Conservation (phyloP, 2,888 invertebrate species). For the Caenorhabditis sp. region DNA sequence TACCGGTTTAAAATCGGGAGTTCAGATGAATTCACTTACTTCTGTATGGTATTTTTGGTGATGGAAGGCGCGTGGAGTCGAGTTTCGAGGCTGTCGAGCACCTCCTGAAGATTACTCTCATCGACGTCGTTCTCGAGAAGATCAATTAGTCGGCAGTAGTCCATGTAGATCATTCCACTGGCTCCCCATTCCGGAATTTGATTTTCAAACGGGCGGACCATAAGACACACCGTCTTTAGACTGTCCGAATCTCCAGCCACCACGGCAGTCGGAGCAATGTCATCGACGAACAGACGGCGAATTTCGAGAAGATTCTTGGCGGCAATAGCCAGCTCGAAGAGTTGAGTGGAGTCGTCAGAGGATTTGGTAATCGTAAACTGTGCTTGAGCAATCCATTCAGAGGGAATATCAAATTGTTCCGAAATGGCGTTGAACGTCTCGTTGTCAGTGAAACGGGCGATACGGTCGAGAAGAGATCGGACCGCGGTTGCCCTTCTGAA, state of each 20-base stretch:
- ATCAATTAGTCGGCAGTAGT: conserved; percentile 51
- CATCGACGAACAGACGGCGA: conserved; percentile 56
- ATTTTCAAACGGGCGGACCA: conserved; percentile 56
- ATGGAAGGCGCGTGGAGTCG: conserved; percentile 56
- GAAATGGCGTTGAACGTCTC: conserved; percentile 36
- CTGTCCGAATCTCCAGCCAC: conserved; percentile 48
- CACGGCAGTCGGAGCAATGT: conserved; percentile 67
- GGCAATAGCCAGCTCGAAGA: conserved; percentile 56
- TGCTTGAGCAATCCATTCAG: conserved; percentile 64
- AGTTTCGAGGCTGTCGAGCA: conserved; percentile 46
- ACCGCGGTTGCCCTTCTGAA: conserved; percentile 42
- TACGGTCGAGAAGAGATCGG: conserved; percentile 40
- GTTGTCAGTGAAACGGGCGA: conserved; percentile 33
- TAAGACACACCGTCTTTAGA: conserved; percentile 43
- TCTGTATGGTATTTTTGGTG: conserved; percentile 36
- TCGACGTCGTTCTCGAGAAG: conserved; percentile 39
- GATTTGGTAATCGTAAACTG: conserved; percentile 56
- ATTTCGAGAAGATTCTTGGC: conserved; percentile 46
- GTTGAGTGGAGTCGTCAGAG: conserved; percentile 25
- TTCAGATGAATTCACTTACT: background rate
- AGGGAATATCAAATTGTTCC: conserved; percentile 48
- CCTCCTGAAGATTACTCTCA: conserved; percentile 12
- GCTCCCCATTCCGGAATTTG: conserved; percentile 64
- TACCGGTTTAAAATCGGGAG: too few relatives aligned
- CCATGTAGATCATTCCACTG: conserved; percentile 63